A percentile compares a stretch with the other conserved stretches of the same genome.
These are phyloP conservation scores for Imbricaverruca yamaguchii DNA, from an alignment of 2,888 invertebrate species.

Conservation along the genomic window DNA sequence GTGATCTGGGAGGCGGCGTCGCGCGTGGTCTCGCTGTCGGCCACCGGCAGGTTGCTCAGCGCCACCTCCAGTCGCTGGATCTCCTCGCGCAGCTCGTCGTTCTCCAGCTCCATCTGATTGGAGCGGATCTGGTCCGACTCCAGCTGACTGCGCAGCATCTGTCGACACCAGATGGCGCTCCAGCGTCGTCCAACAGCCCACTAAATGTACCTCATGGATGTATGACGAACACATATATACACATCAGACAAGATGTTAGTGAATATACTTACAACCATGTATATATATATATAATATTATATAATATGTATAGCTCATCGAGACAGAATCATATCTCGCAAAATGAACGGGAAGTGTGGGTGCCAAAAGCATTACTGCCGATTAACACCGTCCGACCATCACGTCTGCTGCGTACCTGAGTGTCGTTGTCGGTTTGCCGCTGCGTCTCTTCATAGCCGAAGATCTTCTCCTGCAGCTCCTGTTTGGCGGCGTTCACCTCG, in stretches of 20 bases:
- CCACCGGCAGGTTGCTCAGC: background rate
- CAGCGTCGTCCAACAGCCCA: too few species aligned
- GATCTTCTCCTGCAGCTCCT: background rate
- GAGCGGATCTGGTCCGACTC: background rate
- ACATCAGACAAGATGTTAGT: background rate
- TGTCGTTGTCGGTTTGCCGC: conserved; percentile 24
- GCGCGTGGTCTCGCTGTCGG: background rate
- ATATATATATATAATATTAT: conserved; percentile 16
- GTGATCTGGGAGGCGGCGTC: background rate
- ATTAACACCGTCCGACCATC: background rate
- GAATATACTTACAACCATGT: background rate
- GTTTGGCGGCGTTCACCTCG: background rate
- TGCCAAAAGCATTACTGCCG: too few species aligned
- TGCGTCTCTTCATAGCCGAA: conserved; percentile 24
- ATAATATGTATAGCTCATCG: too few species aligned
- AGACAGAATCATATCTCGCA: too few species aligned
- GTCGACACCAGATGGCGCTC: too few species aligned
- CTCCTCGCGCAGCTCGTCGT: conserved; percentile 12
- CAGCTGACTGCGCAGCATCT: conserved; percentile 12
- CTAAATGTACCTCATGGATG: too few species aligned
- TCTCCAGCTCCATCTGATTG: background rate
- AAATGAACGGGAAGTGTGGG: too few species aligned
- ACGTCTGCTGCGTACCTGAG: background rate
- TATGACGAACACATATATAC: background rate
- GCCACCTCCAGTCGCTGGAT: background rate